These are phyloP conservation scores for Battus philenor DNA, from an alignment of 1,140 invertebrate genomes.

Conservation along the genomic window DNA sequence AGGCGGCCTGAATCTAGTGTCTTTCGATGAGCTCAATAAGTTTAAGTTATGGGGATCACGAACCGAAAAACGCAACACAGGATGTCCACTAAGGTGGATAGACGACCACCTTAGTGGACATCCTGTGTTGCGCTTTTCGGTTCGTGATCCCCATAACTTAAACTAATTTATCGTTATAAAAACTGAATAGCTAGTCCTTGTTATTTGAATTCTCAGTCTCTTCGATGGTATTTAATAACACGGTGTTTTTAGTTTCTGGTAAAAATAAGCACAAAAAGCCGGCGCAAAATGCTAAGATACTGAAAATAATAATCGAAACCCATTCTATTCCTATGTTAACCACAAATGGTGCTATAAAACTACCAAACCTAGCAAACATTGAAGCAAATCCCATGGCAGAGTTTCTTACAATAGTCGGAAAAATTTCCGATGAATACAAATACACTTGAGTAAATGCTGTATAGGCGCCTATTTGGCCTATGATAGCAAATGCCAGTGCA, in stretches of 20 bases:
- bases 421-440: constrained; percentile 81
- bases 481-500: constrained; percentile 73
- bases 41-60: too few relatives aligned
- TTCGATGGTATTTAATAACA: constrained; percentile 14
- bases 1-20: too few relatives aligned
- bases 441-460: constrained; percentile 78
- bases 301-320: constrained; percentile 16
- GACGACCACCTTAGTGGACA: too few relatives aligned
- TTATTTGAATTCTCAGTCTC: constrained; percentile 10
- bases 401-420: constrained; percentile 82
- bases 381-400: constrained; percentile 79
- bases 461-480: constrained; percentile 79
- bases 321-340: constrained; percentile 68
- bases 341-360: constrained; percentile 81
- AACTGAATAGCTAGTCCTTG: neutral
- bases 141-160: too few relatives aligned
- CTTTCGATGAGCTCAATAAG: too few relatives aligned
- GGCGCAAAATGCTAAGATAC: constrained; percentile 12
- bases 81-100: too few relatives aligned
- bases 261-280: constrained; percentile 10
- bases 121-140: too few relatives aligned
- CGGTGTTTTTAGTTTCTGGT: constrained; percentile 16
- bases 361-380: constrained; percentile 79
- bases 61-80: too few relatives aligned
- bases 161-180: too few relatives aligned